Evolutionary conservation across 2,797 vertebrate species (phyloP), one percentile per base, ranked within the genome.

Genomic region (Mallotus villosus): DNA sequence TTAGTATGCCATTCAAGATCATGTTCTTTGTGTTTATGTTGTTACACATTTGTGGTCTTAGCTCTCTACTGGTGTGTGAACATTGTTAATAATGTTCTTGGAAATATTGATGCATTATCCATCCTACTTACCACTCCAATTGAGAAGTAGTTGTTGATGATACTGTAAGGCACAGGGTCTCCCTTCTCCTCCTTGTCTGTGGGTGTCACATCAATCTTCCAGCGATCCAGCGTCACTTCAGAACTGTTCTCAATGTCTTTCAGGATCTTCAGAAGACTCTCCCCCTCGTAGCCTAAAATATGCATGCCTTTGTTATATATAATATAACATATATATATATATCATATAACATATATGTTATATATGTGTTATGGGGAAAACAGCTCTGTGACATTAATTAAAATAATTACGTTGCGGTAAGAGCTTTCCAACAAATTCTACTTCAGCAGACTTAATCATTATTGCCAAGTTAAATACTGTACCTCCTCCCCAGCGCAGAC

Each of bases 401-500:
- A 2, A 51, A 27, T 61, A 5, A 61, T 16, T 27, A 2, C 5
- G 14, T 5, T 16, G 14, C 49, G 1, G 24, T 72, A 64, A 55
- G 71, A 65, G 65, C 46, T 37, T 37, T 70, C 27, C 7, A 78
- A 70, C 71, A 60, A 32, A 59, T 59, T 32, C 34, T 22, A 49
- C 27, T 29, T 29, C 27, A 37, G 5, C 62, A 63, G n/a, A 21
- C 22, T 59, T 22, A 59, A 21, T 22, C 22, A 59, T 8, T 59
- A 37, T 32, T 63, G 29, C 63, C 17, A 55, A 55, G 46, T 37
- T 63, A 75, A 80, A 32, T 61, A 68, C 62, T 82, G 27, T 96
- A 98, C 96, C 96, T 97, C 96, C 96, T 89, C 96, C 97, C 95
- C 96, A 97, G 84, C 94, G 94, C 82, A 98, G 93, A 90, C 97